phyloP scores from a whole-genome alignment of 92 coral and sea anemone species.

The Metridium senile region DNA sequence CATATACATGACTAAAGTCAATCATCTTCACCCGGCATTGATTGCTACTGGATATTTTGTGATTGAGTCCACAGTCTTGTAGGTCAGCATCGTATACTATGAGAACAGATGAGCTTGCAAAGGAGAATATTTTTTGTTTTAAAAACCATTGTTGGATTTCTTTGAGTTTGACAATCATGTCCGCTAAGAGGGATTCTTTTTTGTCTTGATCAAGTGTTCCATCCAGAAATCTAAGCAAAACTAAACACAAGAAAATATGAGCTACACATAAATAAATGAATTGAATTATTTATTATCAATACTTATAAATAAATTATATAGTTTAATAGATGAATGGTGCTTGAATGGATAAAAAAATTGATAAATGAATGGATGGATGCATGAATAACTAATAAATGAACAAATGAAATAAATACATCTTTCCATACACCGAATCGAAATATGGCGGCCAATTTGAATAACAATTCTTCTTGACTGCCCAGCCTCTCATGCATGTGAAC shows the following conservation, averaged over 20 bases:
- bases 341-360: too few species aligned
- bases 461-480: too few species aligned
- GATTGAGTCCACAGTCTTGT: background rate
- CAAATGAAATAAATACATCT: too few species aligned
- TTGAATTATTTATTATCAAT: too few species aligned
- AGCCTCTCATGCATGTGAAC: too few species aligned
- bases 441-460: too few species aligned
- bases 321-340: too few species aligned
- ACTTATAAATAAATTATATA: too few species aligned
- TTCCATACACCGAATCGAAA: too few species aligned
- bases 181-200: slow-evolving; percentile 19
- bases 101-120: slow-evolving; percentile 79
- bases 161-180: slow-evolving; percentile 55
- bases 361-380: too few species aligned
- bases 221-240: slow-evolving; percentile 28
- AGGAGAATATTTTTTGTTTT: slow-evolving; percentile 61
- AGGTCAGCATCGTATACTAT: slow-evolving; percentile 71
- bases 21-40: slow-evolving; percentile 67
- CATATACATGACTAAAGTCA: slow-evolving; percentile 86
- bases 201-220: background rate
- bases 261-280: too few species aligned
- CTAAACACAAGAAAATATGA: slow-evolving; percentile 36
- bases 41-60: background rate
- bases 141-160: slow-evolving; percentile 66
- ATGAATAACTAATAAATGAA: too few species aligned